Evolutionary conservation across 2,888 invertebrate genomes (phyloP).

Genomic region (Coenonympha arcania): DNA sequence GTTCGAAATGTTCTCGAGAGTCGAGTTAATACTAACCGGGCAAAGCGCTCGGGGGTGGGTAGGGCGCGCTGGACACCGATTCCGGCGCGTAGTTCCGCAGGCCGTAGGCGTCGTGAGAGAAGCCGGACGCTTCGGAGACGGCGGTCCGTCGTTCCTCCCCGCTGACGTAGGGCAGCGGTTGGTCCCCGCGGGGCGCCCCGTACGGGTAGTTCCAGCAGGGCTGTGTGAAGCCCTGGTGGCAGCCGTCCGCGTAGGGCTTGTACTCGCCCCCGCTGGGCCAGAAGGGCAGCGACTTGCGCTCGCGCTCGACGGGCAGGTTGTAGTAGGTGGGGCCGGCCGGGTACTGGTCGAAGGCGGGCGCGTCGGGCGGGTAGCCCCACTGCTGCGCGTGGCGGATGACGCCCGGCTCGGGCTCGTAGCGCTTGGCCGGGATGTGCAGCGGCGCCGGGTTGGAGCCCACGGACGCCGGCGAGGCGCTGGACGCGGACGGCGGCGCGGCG

Average conservation of each 20-base stretch:
- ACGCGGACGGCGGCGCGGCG: constrained; percentile 76
- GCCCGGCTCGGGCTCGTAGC: constrained; percentile 79
- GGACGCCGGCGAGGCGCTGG: constrained; percentile 73
- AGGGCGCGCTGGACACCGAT: constrained; percentile 82
- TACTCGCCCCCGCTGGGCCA: constrained; percentile 81
- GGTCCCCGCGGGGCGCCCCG: constrained; percentile 77
- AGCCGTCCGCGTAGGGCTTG: constrained; percentile 75
- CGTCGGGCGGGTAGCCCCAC: constrained; percentile 83
- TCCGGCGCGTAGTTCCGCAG: constrained; percentile 83
- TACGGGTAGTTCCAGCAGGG: constrained; percentile 84
- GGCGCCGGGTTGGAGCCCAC: constrained; percentile 82
- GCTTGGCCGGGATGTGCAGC: constrained; percentile 91
- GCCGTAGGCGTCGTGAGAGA: constrained; percentile 83
- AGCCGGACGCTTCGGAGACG: constrained; percentile 76
- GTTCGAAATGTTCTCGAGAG: constrained; percentile 32
- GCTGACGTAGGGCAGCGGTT: constrained; percentile 80
- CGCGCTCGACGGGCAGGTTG: constrained; percentile 79
- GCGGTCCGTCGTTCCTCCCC: constrained; percentile 81
- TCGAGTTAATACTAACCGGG: constrained; percentile 60
- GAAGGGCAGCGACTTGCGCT: constrained; percentile 79
- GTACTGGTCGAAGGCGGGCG: constrained; percentile 79
- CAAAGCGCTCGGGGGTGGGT: constrained; percentile 83
- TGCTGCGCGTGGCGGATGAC: constrained; percentile 85
- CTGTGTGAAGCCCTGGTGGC: constrained; percentile 81
- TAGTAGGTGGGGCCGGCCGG: constrained; percentile 81